These are phyloP conservation scores for Cyanistes caeruleus DNA, from an alignment of 2,113 vertebrate genomes.

Conservation along the genomic window DNA sequence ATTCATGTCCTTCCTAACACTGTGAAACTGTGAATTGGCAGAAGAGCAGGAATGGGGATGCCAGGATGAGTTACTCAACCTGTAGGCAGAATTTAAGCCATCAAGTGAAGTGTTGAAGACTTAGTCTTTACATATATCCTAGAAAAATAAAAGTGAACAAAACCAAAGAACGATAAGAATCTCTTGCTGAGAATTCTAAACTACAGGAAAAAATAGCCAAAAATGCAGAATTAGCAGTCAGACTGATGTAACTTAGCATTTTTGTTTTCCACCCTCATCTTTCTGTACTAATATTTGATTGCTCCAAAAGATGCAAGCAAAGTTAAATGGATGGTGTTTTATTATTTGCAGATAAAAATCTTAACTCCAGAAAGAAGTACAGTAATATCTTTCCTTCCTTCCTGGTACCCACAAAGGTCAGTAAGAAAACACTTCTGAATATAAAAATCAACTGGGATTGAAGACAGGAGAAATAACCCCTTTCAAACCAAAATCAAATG, in stretches of 20 bases:
- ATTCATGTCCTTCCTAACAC: neutral
- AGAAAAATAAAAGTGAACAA: neutral
- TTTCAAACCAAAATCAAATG: neutral
- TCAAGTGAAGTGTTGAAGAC: neutral
- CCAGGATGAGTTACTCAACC: neutral
- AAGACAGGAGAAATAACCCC: neutral
- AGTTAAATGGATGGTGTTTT: neutral
- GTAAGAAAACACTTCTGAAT: neutral
- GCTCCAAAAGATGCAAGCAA: neutral
- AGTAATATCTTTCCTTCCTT: neutral
- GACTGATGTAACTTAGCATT: neutral
- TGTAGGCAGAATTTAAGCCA: neutral
- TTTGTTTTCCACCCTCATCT: neutral
- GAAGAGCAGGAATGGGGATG: neutral
- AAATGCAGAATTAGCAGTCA: neutral
- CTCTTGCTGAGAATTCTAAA: neutral
- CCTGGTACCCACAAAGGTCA: neutral
- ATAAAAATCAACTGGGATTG: neutral
- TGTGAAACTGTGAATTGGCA: neutral
- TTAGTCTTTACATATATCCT: neutral
- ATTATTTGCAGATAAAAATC: neutral
- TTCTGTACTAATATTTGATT: neutral
- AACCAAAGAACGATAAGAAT: neutral
- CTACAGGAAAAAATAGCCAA: neutral
- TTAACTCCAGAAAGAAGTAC: neutral